Evolutionary conservation across 2,888 invertebrate species (phyloP).

Genomic region (Macrophya alboannulata): DNA sequence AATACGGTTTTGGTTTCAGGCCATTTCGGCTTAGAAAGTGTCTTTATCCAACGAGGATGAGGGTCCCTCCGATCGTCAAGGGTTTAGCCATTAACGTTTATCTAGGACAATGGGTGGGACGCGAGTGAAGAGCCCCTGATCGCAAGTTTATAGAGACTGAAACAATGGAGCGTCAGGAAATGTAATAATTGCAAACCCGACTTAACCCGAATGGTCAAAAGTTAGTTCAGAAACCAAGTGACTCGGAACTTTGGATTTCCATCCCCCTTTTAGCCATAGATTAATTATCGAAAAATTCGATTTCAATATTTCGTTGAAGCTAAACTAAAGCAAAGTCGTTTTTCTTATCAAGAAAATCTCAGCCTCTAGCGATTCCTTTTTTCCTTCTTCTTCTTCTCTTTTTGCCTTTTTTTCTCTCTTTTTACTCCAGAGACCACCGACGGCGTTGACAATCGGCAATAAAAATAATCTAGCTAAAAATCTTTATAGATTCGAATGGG

Average conservation of each 20-base stretch:
- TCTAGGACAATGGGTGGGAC: conserved; percentile 46
- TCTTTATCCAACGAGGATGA: conserved; percentile 36
- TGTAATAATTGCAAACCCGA: conserved; percentile 48
- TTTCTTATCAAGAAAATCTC: background rate
- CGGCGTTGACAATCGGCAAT: conserved; percentile 1
- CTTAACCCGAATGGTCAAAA: conserved; percentile 42
- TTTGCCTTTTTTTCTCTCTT: background rate
- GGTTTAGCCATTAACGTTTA: conserved; percentile 48
- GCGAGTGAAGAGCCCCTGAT: conserved; percentile 37
- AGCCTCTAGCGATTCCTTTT: background rate
- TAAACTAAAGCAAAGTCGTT: background rate
- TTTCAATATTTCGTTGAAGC: background rate
- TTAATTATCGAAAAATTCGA: background rate
- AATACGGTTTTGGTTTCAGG: conserved; percentile 16
- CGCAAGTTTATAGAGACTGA: conserved; percentile 24
- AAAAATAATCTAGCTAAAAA: conserved; percentile 19
- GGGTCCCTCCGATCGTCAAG: conserved; percentile 36
- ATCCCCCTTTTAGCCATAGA: background rate
- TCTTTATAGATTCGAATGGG: conserved; percentile 5
- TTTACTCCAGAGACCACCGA: background rate
- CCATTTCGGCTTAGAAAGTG: conserved; percentile 29
- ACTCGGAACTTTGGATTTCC: conserved; percentile 25
- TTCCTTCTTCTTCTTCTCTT: background rate
- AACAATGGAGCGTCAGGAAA: conserved; percentile 36
- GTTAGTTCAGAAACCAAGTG: conserved; percentile 15